A percentile compares a stretch with the other conserved stretches of the same genome.
phyloP scores from a whole-genome alignment of 2,888 invertebrate species.

The Hypselothyrea guttata region DNA sequence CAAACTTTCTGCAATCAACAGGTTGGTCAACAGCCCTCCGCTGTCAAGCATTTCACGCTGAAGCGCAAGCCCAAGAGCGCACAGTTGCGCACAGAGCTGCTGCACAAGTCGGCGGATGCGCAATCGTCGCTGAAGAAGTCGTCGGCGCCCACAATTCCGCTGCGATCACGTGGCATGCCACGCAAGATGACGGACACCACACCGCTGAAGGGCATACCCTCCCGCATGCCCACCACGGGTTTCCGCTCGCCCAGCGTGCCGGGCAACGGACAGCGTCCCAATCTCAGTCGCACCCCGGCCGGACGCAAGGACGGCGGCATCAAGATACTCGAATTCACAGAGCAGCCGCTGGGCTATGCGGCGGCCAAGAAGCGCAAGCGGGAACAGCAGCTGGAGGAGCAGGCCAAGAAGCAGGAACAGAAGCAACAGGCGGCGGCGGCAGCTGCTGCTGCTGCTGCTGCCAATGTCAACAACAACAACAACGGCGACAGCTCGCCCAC shows the following conservation, averaged over 20 bases:
- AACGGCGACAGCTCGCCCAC: conserved; percentile 63
- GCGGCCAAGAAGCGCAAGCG: conserved; percentile 94
- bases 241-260: conserved; percentile 84
- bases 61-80: conserved; percentile 98
- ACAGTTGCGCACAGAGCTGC: conserved; percentile 91
- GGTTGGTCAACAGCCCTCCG: conserved; percentile 91
- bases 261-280: conserved; percentile 82
- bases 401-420: conserved; percentile 85
- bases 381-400: conserved; percentile 88
- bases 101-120: conserved; percentile 95
- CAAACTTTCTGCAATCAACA: conserved; percentile 72
- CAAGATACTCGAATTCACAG: conserved; percentile 95
- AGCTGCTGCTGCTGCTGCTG: conserved; percentile 77
- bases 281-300: conserved; percentile 85
- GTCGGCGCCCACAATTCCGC: conserved; percentile 93
- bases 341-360: conserved; percentile 93
- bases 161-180: conserved; percentile 93
- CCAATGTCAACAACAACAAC: conserved; percentile 48
- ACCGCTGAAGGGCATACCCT: conserved; percentile 95
- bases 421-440: conserved; percentile 80
- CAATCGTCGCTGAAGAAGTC: conserved; percentile 94
- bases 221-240: conserved; percentile 88
- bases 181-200: conserved; percentile 98
- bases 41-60: conserved; percentile 95
- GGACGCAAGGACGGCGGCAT: conserved; percentile 94